phyloP scores from a whole-genome alignment of 2,888 invertebrate species.

The Caenorhabditis angaria region DNA sequence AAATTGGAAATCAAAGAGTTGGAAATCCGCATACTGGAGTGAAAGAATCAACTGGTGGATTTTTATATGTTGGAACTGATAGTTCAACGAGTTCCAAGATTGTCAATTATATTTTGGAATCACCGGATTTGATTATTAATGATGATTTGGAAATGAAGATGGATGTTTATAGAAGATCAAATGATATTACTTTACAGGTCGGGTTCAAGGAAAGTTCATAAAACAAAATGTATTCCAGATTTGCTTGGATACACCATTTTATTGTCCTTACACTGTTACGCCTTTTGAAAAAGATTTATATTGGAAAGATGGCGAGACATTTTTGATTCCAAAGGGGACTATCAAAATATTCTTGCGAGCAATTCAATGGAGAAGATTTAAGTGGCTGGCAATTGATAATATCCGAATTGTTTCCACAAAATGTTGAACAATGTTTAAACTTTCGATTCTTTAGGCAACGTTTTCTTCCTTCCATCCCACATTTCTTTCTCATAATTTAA shows the following conservation, averaged over 20 bases:
- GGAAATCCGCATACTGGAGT: slow-evolving; percentile 56
- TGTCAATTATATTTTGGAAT: slow-evolving; percentile 60
- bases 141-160: slow-evolving; percentile 53
- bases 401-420: slow-evolving; percentile 31
- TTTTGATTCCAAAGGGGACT: slow-evolving; percentile 51
- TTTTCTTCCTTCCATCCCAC: neutral
- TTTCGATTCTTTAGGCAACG: slow-evolving; percentile 11
- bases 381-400: slow-evolving; percentile 67
- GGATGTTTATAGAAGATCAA: slow-evolving; percentile 62
- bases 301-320: slow-evolving; percentile 57
- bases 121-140: slow-evolving; percentile 50
- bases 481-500: slow-evolving; percentile 3
- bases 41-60: slow-evolving; percentile 47
- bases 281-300: slow-evolving; percentile 50
- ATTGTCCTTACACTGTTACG: slow-evolving; percentile 59
- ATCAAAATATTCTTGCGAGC: slow-evolving; percentile 61
- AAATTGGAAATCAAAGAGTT: slow-evolving; percentile 35
- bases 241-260: slow-evolving; percentile 58
- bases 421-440: slow-evolving; percentile 16
- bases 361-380: slow-evolving; percentile 66
- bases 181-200: slow-evolving; percentile 62
- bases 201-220: neutral
- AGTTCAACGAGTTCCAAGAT: slow-evolving; percentile 35
- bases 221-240: slow-evolving; percentile 28
- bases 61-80: slow-evolving; percentile 62